Evolutionary conservation across 2,888 invertebrate species (phyloP), one percentile per base, ranked within the genome.

Genomic region (Scaptomyza tumidula): DNA sequence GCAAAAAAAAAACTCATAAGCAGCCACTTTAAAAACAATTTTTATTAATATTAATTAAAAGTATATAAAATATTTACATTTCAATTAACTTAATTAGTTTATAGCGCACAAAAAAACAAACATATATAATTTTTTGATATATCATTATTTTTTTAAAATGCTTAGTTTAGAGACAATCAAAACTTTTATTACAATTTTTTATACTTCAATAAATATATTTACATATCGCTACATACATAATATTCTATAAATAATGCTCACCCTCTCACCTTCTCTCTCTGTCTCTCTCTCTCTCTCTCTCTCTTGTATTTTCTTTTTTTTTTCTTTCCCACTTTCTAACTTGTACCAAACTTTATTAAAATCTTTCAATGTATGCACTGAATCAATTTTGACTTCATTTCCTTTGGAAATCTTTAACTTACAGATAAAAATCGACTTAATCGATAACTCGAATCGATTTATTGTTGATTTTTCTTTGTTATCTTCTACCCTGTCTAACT

Each of bases 131-230:
- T 71, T 86, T 82, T 80, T 77, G 87, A 83, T 86, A 83, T 77
- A 72, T 56, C 70, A 83, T 67, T 14, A 58, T 66, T 68, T 78
- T 79, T 73, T 63, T 49, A 13, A 39, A 54, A 62, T 53, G 43
- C 58, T 45, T 77, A 80, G 69, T 68, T 49, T 65, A 65, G 43
- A 58, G 50, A 65, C 49, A 65, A 64, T 54, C 44, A 13, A 65
- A 65, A 67, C 67, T 87, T 80, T 80, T 66, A 85, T 75, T 80
- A 81, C 37, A 45, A 70, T 71, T 78, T 87, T 80, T 72, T 86
- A 78, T 75, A 86, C 82, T 74, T 85, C 72, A 89, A 89, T 89
- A 87, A 85, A 86, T 61, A 86, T 58, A 86, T 58, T 68, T 73
- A 70, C 61, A 70, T 64, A 58, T 62, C 66, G 56, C 75, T 75